A percentile compares a stretch with the other conserved stretches of the same genome.
phyloP scores from a whole-genome alignment of 2,888 invertebrate species.

The Platycheirus albimanus region DNA sequence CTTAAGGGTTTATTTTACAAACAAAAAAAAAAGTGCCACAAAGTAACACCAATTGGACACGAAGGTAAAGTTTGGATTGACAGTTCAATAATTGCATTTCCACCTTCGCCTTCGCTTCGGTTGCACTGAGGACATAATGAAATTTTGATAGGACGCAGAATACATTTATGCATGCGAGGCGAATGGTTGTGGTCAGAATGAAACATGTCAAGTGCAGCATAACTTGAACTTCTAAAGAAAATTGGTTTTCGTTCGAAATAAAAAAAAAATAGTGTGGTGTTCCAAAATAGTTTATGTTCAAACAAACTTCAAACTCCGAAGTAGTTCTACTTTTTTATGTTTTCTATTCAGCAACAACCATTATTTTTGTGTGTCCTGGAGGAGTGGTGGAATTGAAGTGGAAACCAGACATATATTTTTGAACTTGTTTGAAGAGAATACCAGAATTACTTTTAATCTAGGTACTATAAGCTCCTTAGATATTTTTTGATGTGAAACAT shows the following conservation, averaged over 20 bases:
- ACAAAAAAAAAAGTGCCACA: background rate
- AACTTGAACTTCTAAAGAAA: constrained; percentile 8
- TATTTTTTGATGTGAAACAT: too few species aligned
- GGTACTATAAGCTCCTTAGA: too few species aligned
- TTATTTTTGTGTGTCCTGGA: too few species aligned
- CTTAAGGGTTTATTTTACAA: background rate
- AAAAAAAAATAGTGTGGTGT: constrained; percentile 13
- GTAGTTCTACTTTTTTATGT: background rate
- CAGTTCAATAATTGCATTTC: constrained; percentile 63
- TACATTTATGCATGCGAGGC: background rate
- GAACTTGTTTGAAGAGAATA: too few species aligned
- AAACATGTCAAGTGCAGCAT: constrained; percentile 18
- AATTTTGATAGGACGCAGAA: constrained; percentile 20
- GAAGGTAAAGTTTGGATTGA: constrained; percentile 35
- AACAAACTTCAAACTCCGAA: background rate
- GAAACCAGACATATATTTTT: too few species aligned
- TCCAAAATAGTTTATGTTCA: background rate
- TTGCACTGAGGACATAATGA: constrained; percentile 41
- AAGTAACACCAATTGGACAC: constrained; percentile 20
- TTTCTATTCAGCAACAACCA: background rate
- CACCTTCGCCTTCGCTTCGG: constrained; percentile 15
- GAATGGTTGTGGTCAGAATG: background rate
- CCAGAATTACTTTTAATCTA: too few species aligned
- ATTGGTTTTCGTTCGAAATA: constrained; percentile 22
- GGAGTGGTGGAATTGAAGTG: too few species aligned